These are phyloP conservation scores for Takifugu flavidus DNA, from an alignment of 2,113 vertebrate species.

Conservation along the genomic window DNA sequence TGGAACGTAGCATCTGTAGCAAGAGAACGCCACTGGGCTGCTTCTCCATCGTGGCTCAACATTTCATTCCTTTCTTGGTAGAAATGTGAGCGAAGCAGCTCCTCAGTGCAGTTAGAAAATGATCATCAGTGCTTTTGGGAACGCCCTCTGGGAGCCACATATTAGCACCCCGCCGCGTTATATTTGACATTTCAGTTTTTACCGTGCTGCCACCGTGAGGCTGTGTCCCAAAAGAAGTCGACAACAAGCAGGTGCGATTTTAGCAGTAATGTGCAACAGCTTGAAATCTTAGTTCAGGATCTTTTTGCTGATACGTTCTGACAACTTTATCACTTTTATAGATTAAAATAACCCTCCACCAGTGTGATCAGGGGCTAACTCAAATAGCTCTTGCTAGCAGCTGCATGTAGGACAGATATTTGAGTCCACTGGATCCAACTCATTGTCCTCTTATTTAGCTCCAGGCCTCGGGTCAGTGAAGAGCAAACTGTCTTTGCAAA, in stretches of 20 bases:
- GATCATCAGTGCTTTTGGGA: slow-evolving; percentile 64
- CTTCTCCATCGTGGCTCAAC: slow-evolving; percentile 33
- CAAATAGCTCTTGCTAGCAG: slow-evolving; percentile 48
- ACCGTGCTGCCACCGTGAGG: slow-evolving; percentile 52
- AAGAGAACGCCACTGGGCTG: slow-evolving; percentile 2
- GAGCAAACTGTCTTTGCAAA: slow-evolving; percentile 70
- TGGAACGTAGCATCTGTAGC: no score
- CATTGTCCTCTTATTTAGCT: slow-evolving; percentile 63
- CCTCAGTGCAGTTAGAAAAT: slow-evolving; percentile 65
- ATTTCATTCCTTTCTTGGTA: slow-evolving; percentile 30
- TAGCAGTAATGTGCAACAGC: slow-evolving; percentile 53
- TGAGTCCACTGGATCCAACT: slow-evolving; percentile 54
- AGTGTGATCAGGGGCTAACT: slow-evolving; percentile 64
- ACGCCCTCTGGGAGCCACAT: slow-evolving; percentile 70
- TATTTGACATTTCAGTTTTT: slow-evolving; percentile 75
- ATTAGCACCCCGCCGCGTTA: slow-evolving; percentile 73
- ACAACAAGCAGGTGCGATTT: slow-evolving; percentile 72
- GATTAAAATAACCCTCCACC: slow-evolving; percentile 37
- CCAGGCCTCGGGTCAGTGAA: slow-evolving; percentile 66
- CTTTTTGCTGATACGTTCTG: slow-evolving; percentile 57
- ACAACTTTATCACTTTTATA: slow-evolving; percentile 64
- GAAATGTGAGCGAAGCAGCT: slow-evolving; percentile 42
- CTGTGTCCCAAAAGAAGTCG: slow-evolving; percentile 52
- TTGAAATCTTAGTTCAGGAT: slow-evolving; percentile 54
- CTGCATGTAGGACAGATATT: slow-evolving; percentile 67